These are phyloP conservation scores for Cotesia congregata DNA, from an alignment of 2,888 invertebrate genomes.

Conservation along the genomic window DNA sequence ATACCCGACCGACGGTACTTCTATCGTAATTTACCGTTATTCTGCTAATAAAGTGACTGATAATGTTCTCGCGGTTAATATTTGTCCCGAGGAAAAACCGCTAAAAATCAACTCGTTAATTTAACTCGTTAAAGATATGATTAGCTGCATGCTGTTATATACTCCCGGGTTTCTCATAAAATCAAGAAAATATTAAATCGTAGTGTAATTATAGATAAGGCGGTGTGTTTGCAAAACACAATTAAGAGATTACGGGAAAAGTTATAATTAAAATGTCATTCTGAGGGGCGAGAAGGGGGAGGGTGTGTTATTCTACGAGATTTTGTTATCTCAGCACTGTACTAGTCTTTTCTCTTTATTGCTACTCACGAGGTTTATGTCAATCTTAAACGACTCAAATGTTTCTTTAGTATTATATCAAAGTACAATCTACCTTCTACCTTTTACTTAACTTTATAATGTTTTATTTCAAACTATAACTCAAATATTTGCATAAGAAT, in stretches of 20 bases:
- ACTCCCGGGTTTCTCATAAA: background rate
- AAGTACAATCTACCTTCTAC: background rate
- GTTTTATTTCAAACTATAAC: background rate
- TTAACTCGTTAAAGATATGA: background rate
- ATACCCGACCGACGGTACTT: background rate
- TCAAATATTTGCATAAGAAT: background rate
- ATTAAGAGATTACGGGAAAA: slow-evolving; percentile 23
- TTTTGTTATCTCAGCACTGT: slow-evolving; percentile 11
- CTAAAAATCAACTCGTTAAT: background rate
- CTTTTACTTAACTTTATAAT: background rate
- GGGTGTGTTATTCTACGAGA: slow-evolving; percentile 14
- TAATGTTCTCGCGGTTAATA: slow-evolving; percentile 7
- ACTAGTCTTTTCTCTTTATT: slow-evolving; percentile 15
- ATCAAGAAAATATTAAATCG: background rate
- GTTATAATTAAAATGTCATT: slow-evolving; percentile 28
- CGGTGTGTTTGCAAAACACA: slow-evolving; percentile 8
- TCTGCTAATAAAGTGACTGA: slow-evolving; percentile 22
- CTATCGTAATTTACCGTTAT: slow-evolving; percentile 5
- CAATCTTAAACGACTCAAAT: background rate
- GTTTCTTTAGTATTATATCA: background rate
- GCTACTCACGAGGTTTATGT: slow-evolving; percentile 6
- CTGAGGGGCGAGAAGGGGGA: background rate
- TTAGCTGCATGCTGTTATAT: background rate
- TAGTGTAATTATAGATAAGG: slow-evolving; percentile 20
- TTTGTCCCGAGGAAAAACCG: background rate